These are phyloP conservation scores for Melieria crassipennis DNA, from an alignment of 2,888 invertebrate genomes.

Conservation along the genomic window DNA sequence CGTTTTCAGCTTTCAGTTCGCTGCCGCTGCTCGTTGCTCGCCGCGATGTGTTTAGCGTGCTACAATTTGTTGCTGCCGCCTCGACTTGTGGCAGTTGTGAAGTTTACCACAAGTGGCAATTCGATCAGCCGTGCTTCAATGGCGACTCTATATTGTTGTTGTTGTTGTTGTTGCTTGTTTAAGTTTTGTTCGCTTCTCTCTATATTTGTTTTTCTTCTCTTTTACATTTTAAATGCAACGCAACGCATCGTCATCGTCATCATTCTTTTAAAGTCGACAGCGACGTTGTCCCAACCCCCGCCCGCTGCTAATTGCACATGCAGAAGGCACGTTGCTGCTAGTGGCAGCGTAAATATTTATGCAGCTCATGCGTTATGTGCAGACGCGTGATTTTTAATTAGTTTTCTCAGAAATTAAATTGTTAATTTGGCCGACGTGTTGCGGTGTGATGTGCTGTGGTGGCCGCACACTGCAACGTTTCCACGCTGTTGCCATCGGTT, in stretches of 20 bases:
- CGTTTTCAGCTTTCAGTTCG: constrained; percentile 6
- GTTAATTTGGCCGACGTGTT: constrained; percentile 57
- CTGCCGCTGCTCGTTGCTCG: constrained; percentile 54
- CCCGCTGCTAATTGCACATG: no score
- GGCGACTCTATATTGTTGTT: no score
- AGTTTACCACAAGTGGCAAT: not conserved
- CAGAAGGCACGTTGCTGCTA: no score
- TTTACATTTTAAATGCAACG: no score
- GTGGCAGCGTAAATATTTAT: constrained; percentile 39
- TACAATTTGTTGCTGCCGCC: constrained; percentile 15
- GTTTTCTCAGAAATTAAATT: constrained; percentile 64
- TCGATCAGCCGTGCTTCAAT: not conserved
- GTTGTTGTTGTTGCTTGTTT: no score
- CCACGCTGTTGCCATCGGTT: not conserved
- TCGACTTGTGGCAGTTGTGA: not conserved
- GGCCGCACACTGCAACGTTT: not conserved
- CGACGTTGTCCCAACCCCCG: no score
- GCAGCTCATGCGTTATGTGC: constrained; percentile 45
- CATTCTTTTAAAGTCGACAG: no score
- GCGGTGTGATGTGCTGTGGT: constrained; percentile 24
- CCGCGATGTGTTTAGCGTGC: constrained; percentile 28
- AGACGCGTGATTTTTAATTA: constrained; percentile 59
- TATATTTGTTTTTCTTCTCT: no score
- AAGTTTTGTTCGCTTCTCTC: no score
- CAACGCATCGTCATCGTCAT: no score